These are phyloP conservation scores for Hyposmocoma kahamanoa DNA, from an alignment of 1,140 invertebrate genomes.

Conservation along the genomic window DNA sequence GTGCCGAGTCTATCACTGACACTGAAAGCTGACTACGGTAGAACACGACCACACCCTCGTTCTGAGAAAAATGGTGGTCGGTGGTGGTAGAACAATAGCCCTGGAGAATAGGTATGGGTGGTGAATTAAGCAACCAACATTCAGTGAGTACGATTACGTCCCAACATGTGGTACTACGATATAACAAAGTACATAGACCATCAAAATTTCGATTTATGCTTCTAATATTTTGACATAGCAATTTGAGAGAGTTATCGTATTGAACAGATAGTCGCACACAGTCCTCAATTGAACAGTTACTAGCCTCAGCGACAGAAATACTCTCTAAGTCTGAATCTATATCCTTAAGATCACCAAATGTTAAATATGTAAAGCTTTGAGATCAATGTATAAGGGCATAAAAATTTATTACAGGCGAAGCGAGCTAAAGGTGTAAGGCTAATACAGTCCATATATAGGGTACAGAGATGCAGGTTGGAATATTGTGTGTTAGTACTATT, in stretches of 20 bases:
- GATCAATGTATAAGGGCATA: too few relatives aligned
- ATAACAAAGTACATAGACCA: background rate
- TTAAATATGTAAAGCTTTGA: too few relatives aligned
- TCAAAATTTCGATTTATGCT: background rate
- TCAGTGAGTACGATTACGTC: background rate
- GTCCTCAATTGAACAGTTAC: background rate
- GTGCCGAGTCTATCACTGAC: background rate
- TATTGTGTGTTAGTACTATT: too few relatives aligned
- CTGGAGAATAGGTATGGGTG: background rate
- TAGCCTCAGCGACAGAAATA: background rate
- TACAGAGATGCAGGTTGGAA: too few relatives aligned
- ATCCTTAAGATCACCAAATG: too few relatives aligned
- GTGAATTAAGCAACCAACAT: background rate
- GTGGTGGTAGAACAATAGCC: background rate
- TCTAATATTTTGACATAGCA: background rate
- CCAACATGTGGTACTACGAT: background rate
- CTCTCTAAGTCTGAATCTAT: background rate
- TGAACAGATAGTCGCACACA: background rate
- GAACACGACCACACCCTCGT: background rate
- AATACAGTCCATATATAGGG: too few relatives aligned
- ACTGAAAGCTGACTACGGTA: background rate
- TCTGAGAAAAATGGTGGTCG: background rate
- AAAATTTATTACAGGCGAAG: too few relatives aligned
- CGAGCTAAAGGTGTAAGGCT: too few relatives aligned
- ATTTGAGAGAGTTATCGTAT: background rate